Evolutionary conservation across 2,888 invertebrate genomes (phyloP).

Genomic region (Hyppa rectilinea): DNA sequence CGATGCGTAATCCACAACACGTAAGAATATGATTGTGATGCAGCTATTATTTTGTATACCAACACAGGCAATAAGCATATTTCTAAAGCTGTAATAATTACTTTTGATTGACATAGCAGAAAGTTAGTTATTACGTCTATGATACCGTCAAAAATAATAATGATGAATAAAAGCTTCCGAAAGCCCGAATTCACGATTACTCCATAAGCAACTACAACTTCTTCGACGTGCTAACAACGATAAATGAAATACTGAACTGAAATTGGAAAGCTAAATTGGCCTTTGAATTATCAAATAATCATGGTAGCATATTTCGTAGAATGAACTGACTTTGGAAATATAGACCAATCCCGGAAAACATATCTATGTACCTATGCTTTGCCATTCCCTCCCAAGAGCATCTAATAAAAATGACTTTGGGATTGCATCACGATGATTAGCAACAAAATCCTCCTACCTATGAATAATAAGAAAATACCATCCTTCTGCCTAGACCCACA

Average conservation of each 20-base stretch:
- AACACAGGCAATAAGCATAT: neutral
- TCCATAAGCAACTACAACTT: neutral
- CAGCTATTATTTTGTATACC: neutral
- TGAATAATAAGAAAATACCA: no score
- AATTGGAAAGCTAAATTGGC: neutral
- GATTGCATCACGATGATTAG: neutral
- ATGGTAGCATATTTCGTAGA: neutral
- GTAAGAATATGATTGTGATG: neutral
- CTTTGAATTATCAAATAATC: neutral
- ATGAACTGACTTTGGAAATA: neutral
- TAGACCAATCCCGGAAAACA: neutral
- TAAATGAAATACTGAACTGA: neutral
- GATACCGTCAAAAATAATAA: neutral
- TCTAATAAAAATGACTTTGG: neutral
- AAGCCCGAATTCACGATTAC: neutral
- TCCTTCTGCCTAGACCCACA: no score
- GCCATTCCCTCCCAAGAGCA: neutral
- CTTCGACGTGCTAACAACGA: neutral
- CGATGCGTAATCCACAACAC: neutral
- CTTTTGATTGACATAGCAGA: conserved; percentile 18
- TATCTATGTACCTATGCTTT: no score
- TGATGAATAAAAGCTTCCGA: neutral
- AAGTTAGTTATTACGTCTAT: conserved; percentile 9
- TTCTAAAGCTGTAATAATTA: neutral
- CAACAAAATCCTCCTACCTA: neutral